A percentile compares a stretch with the other conserved stretches of the same genome.
Evolutionary conservation across 2,888 invertebrate species (phyloP).

Genomic region (Arge pagana): DNA sequence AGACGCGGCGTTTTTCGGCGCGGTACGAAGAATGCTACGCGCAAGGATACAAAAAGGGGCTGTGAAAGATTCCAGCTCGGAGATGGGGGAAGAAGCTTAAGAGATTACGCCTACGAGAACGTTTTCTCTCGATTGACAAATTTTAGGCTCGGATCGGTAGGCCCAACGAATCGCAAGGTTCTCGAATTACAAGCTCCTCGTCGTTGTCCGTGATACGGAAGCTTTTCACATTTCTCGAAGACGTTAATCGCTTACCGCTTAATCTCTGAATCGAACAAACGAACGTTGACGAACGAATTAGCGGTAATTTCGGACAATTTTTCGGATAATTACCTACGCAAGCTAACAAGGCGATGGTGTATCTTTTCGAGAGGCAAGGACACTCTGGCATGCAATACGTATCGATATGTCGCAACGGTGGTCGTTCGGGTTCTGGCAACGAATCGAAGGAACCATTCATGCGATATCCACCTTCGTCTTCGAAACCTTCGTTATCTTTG

Average conservation of each 20-base stretch:
- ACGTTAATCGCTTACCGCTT: too few relatives aligned
- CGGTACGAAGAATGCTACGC: too few relatives aligned
- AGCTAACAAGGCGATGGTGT: slow-evolving; percentile 84
- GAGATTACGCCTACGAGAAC: slow-evolving; percentile 11
- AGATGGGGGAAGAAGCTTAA: slow-evolving; percentile 3
- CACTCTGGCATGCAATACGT: slow-evolving; percentile 86
- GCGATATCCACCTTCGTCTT: slow-evolving; percentile 48
- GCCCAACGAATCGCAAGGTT: background rate
- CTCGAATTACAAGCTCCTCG: background rate
- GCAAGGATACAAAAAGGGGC: too few relatives aligned
- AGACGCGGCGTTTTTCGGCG: too few relatives aligned
- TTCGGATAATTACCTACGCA: slow-evolving; percentile 65
- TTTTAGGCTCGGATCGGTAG: background rate
- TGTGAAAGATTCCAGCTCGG: background rate
- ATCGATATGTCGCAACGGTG: slow-evolving; percentile 84
- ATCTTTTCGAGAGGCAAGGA: slow-evolving; percentile 84
- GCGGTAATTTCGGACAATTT: background rate
- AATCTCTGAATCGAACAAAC: too few relatives aligned
- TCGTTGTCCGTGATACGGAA: background rate
- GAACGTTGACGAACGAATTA: too few relatives aligned
- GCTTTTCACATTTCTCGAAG: too few relatives aligned
- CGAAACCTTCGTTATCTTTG: slow-evolving; percentile 57
- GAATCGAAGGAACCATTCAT: slow-evolving; percentile 63
- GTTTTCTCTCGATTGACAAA: slow-evolving; percentile 14
- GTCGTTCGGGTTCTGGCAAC: slow-evolving; percentile 81